A percentile compares a stretch with the other conserved stretches of the same genome.
Evolutionary conservation across 2,888 invertebrate species (phyloP).

Genomic region (Scaptomyza polygonia): DNA sequence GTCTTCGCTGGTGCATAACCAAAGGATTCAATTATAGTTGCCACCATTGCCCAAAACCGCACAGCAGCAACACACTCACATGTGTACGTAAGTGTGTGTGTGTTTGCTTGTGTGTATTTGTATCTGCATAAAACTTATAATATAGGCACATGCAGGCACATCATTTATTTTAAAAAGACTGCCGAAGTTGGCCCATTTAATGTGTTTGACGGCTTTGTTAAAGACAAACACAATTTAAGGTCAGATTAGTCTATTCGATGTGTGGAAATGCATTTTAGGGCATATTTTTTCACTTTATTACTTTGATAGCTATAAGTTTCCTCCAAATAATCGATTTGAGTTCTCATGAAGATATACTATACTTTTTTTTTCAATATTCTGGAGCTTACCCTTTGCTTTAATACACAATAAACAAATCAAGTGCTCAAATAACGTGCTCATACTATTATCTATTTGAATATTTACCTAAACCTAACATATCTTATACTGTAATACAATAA

Average conservation of each 20-base stretch:
- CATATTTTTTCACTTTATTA: too few relatives aligned
- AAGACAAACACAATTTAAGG: not conserved
- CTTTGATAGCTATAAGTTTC: too few relatives aligned
- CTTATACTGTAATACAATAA: too few relatives aligned
- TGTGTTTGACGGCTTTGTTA: slow-evolving; percentile 24
- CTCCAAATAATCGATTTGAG: too few relatives aligned
- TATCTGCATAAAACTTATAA: not conserved
- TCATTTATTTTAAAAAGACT: slow-evolving; percentile 23
- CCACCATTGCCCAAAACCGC: slow-evolving; percentile 35
- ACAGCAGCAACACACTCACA: slow-evolving; percentile 1
- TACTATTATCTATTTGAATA: too few relatives aligned
- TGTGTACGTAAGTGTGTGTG: not conserved
- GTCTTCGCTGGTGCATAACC: slow-evolving; percentile 51
- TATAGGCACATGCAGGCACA: slow-evolving; percentile 1
- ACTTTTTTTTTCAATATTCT: too few relatives aligned
- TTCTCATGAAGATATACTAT: too few relatives aligned
- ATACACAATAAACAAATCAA: too few relatives aligned
- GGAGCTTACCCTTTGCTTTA: too few relatives aligned
- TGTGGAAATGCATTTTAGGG: not conserved
- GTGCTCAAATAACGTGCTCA: too few relatives aligned
- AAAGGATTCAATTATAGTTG: slow-evolving; percentile 69
- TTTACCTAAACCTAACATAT: too few relatives aligned
- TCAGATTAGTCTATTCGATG: slow-evolving; percentile 15
- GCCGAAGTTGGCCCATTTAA: slow-evolving; percentile 34
- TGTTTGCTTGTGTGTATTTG: not conserved